Conservation (phyloP, 2,113 vertebrate genomes). For the Pontoporia blainvillei region DNA sequence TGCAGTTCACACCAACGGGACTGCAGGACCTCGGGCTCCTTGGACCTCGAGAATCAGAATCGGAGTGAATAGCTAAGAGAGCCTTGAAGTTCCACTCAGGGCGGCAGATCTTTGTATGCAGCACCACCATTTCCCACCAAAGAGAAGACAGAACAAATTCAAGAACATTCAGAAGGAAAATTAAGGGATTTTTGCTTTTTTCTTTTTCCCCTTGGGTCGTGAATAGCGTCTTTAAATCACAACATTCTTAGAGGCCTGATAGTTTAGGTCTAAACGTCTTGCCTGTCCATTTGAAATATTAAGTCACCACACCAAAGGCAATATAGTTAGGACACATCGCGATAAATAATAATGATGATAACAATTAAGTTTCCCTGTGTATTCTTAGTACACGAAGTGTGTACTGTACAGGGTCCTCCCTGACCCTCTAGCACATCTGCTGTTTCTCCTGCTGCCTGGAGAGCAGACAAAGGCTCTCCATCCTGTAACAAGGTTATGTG, state of each 20-base stretch:
- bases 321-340: background rate
- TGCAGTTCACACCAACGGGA: background rate
- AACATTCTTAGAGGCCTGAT: background rate
- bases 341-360: background rate
- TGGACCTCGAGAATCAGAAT: background rate
- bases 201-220: background rate
- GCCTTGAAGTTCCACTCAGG: background rate
- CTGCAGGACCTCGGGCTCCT: background rate
- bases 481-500: background rate
- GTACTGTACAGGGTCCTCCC: background rate
- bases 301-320: background rate
- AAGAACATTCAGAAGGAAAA: background rate
- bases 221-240: constrained; percentile 12
- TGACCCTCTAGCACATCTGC: background rate
- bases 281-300: background rate
- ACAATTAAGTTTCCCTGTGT: background rate
- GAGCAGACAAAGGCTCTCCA: background rate
- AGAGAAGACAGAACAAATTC: constrained; percentile 13
- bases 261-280: background rate
- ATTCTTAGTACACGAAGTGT: background rate
- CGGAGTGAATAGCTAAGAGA: background rate
- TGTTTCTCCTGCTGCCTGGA: background rate
- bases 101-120: background rate
- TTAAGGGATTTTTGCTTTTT: background rate
- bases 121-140: background rate